Base-by-base conservation (phyloP, 2,888 invertebrate genomes). In the Plagodis dolabraria region DNA sequence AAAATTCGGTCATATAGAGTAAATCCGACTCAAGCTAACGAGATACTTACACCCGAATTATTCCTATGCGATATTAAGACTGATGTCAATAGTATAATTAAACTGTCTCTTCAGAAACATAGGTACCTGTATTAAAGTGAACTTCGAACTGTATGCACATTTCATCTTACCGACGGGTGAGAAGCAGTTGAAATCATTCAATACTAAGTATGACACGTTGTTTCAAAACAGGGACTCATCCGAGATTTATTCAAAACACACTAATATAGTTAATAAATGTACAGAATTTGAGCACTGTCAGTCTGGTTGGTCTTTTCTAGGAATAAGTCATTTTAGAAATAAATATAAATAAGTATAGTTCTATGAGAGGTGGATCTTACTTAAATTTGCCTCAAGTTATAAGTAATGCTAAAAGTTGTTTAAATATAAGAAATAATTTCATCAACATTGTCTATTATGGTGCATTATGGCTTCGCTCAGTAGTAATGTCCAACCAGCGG, bases 1-100 rank as follows among this genome's bases (percentile, higher is more conserved):
- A 58, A 62, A 59, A 67, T 69, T 43, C 58, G 63, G 7, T 54
- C 63, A 49, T 40, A 40, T 40, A 40, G 40, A 65, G 50, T 40
- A 58, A 40, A 40, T 10, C 40, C 63, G 48, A 9, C 59, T 46
- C 46, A 33, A 22, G 46, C 46, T 5, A 9, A 46, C 7, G n/a
- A n/a, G n/a, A n/a, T 12, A 22, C 46, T 46, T 7, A 33, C 33
- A 33, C 33, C 46, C 7, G 33, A 46, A 22, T 46, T 12, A 12
- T 46, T 46, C 10, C 33, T 46, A 6, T 7, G 7, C 10, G 6
- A 12, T 5, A 46, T 12, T 33, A 11, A 46, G 33, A 33, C 6
- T 12, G 46, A 46, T 46, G n/a, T 12, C 33, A 33, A 33, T 12
- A 5, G 22, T 8, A 6, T 46, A 33, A 5, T 5, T 35, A 35